Percentiles rank a stretch among this genome's conserved stretches.
phyloP scores from a whole-genome alignment of 2,113 vertebrate genomes.

The Rhadina sibilatrix region DNA sequence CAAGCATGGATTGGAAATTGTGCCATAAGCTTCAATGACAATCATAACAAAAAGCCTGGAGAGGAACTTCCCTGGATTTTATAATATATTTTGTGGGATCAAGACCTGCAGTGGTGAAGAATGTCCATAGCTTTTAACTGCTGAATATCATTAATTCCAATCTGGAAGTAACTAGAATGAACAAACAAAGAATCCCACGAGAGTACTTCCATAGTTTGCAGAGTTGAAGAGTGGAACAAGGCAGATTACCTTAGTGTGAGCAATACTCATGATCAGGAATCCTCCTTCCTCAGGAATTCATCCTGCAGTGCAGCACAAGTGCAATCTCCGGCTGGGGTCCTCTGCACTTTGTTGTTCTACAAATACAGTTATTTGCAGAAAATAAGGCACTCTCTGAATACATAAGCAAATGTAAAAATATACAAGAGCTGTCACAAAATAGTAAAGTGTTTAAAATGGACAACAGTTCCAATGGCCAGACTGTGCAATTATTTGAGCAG shows the following conservation, averaged over 20 bases:
- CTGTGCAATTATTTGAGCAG: neutral
- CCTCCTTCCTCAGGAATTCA: neutral
- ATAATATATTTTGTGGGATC: neutral
- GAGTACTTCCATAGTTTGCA: neutral
- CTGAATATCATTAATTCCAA: neutral
- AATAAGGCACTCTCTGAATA: neutral
- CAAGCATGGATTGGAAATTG: neutral
- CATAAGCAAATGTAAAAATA: neutral
- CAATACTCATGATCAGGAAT: neutral
- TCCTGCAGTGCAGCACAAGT: neutral
- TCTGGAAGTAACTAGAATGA: neutral
- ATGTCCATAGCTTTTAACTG: neutral
- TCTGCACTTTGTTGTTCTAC: neutral
- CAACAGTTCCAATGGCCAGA: neutral
- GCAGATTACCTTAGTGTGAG: neutral
- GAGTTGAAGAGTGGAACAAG: neutral
- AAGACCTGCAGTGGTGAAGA: neutral
- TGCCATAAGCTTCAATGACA: neutral
- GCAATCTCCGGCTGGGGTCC: neutral
- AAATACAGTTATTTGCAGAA: neutral
- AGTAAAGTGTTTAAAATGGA: neutral
- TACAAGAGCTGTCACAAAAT: neutral
- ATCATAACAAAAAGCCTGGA: neutral
- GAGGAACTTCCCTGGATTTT: neutral
- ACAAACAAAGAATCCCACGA: neutral